These are phyloP conservation scores for Odontocerum albicorne DNA, from an alignment of 2,888 invertebrate species.

Conservation along the genomic window DNA sequence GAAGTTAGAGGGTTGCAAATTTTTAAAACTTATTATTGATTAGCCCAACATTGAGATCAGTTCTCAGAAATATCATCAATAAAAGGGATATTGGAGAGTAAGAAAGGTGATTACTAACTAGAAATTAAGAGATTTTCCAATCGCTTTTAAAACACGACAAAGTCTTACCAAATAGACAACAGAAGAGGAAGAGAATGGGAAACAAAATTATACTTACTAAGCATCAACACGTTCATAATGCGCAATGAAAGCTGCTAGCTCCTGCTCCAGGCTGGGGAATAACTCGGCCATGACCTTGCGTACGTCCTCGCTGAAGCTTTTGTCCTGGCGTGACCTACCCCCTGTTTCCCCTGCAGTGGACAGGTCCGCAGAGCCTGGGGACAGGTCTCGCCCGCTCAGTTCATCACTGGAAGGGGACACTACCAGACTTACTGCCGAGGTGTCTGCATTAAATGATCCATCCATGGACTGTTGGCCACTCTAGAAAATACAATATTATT, in stretches of 20 bases:
- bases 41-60: no score
- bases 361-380: constrained; percentile 31
- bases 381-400: constrained; percentile 33
- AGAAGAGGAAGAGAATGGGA: background rate
- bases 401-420: constrained; percentile 35
- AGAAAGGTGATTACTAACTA: no score
- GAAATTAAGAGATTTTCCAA: no score
- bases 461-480: constrained; percentile 36
- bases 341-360: constrained; percentile 17
- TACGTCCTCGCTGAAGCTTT: constrained; percentile 69
- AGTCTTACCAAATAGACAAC: no score
- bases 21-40: no score
- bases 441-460: constrained; percentile 34
- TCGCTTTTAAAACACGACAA: no score
- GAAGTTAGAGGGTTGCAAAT: no score
- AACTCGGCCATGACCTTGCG: constrained; percentile 85
- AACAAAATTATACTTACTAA: constrained; percentile 66
- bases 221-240: constrained; percentile 87
- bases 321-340: constrained; percentile 39
- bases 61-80: no score
- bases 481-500: constrained; percentile 24
- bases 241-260: constrained; percentile 82
- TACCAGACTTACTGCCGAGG: constrained; percentile 26
- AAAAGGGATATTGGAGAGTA: no score
- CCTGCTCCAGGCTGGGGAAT: constrained; percentile 85